Evolutionary conservation across 92 coral and sea anemone genomes (phyloP).

Genomic region (Phenganax stokvisi): DNA sequence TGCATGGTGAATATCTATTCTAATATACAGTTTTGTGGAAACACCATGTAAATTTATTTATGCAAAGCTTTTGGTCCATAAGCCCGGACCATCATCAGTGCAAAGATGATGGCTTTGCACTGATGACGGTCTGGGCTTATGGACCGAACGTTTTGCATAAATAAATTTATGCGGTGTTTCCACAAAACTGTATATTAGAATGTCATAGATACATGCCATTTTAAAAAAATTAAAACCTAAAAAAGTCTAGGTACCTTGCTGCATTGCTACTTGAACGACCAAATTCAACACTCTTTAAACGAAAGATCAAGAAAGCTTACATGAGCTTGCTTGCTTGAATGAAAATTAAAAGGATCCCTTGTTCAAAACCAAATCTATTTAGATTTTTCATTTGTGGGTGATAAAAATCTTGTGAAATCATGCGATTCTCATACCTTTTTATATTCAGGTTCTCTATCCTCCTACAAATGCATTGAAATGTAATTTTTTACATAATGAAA

Average conservation of each 20-base stretch:
- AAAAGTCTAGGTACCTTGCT: background rate
- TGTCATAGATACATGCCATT: background rate
- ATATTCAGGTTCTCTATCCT: background rate
- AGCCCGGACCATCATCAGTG: no score
- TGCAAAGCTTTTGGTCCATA: no score
- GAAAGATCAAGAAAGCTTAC: slow-evolving; percentile 29
- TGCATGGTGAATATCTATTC: no score
- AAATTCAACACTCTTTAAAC: background rate
- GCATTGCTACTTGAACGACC: background rate
- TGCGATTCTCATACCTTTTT: background rate
- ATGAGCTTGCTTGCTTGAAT: slow-evolving; percentile 31
- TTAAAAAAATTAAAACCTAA: background rate
- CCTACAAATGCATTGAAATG: background rate
- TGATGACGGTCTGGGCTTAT: no score
- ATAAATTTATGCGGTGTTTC: no score
- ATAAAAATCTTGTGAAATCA: background rate
- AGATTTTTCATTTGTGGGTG: background rate
- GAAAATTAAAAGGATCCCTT: background rate
- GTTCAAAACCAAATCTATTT: background rate
- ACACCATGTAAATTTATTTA: no score
- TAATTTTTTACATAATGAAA: background rate
- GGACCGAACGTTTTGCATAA: no score
- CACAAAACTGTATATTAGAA: background rate
- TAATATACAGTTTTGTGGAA: no score
- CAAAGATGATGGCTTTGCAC: no score